Evolutionary conservation across 1,140 invertebrate species (phyloP).

Genomic region (Aradophagus sp.): DNA sequence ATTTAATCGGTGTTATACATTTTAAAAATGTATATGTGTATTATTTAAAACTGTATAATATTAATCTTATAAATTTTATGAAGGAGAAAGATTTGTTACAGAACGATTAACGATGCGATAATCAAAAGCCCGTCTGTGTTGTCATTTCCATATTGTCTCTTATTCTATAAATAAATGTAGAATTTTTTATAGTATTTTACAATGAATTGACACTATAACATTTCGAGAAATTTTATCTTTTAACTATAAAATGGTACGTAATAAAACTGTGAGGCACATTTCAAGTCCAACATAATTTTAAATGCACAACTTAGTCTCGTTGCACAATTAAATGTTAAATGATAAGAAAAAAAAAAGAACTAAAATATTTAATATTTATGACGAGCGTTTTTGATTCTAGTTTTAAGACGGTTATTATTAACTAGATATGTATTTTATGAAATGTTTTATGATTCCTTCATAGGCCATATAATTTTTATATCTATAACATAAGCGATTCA

Average conservation of each 20-base stretch:
- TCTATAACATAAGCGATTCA: constrained; percentile 20
- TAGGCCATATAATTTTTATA: constrained; percentile 44
- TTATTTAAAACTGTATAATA: constrained; percentile 21
- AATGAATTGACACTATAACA: constrained; percentile 21
- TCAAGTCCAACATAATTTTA: constrained; percentile 17
- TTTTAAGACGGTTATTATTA: constrained; percentile 36
- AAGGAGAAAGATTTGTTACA: too few relatives aligned
- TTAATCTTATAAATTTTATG: constrained; percentile 32
- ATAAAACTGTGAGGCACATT: constrained; percentile 22
- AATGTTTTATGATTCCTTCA: constrained; percentile 47
- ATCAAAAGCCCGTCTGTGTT: constrained; percentile 49
- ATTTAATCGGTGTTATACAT: constrained; percentile 40
- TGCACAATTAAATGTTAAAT: constrained; percentile 28
- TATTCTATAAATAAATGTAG: constrained; percentile 12
- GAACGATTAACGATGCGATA: constrained; percentile 26
- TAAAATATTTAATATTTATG: too few relatives aligned
- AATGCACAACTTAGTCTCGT: constrained; percentile 29
- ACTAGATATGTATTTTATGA: constrained; percentile 49
- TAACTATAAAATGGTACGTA: constrained; percentile 17
- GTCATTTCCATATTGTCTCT: constrained; percentile 20
- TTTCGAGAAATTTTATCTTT: constrained; percentile 35
- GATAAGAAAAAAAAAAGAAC: too few relatives aligned
- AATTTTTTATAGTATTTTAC: constrained; percentile 43
- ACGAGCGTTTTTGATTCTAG: constrained; percentile 24
- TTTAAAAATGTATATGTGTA: constrained; percentile 20